A percentile compares a stretch with the other conserved stretches of the same genome.
Evolutionary conservation across 2,888 invertebrate species (phyloP).

Genomic region (Abrostola tripartita): DNA sequence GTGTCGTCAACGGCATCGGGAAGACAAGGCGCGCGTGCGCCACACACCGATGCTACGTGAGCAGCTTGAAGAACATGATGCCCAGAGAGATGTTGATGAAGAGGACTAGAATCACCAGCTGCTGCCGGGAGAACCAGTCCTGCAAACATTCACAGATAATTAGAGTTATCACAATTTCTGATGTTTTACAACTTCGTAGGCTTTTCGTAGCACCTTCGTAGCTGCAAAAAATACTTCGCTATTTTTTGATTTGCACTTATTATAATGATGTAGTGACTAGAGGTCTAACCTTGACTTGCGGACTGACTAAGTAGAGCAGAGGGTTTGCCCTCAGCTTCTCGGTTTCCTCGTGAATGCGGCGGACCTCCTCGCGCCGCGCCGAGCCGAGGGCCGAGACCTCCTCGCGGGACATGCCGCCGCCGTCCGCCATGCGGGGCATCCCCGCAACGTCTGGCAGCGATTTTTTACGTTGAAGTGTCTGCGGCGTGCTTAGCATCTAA

Average conservation of each 20-base stretch:
- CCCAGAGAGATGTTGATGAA: slow-evolving; percentile 98
- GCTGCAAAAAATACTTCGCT: not conserved
- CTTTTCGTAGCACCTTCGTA: slow-evolving; percentile 45
- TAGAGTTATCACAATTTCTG: not conserved
- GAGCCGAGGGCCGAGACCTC: slow-evolving; percentile 98
- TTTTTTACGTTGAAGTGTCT: slow-evolving; percentile 96
- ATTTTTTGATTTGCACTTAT: not conserved
- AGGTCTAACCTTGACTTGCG: slow-evolving; percentile 95
- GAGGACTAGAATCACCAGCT: slow-evolving; percentile 97
- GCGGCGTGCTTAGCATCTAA: slow-evolving; percentile 93
- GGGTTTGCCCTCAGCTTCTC: slow-evolving; percentile 98
- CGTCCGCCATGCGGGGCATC: slow-evolving; percentile 93
- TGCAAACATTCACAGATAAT: slow-evolving; percentile 76
- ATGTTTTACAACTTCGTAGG: slow-evolving; percentile 10
- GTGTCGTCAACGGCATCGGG: slow-evolving; percentile 62
- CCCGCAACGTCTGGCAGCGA: slow-evolving; percentile 98
- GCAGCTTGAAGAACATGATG: slow-evolving; percentile 98
- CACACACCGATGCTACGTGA: slow-evolving; percentile 94
- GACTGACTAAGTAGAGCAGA: slow-evolving; percentile 98
- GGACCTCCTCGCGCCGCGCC: slow-evolving; percentile 97
- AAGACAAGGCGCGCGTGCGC: slow-evolving; percentile 76
- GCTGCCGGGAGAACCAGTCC: slow-evolving; percentile 99
- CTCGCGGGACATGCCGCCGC: slow-evolving; percentile 94
- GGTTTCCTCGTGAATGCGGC: slow-evolving; percentile 96
- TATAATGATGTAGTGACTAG: not conserved